Evolutionary conservation across 2,113 vertebrate species (phyloP).

Genomic region (Potamarius usumacintae): DNA sequence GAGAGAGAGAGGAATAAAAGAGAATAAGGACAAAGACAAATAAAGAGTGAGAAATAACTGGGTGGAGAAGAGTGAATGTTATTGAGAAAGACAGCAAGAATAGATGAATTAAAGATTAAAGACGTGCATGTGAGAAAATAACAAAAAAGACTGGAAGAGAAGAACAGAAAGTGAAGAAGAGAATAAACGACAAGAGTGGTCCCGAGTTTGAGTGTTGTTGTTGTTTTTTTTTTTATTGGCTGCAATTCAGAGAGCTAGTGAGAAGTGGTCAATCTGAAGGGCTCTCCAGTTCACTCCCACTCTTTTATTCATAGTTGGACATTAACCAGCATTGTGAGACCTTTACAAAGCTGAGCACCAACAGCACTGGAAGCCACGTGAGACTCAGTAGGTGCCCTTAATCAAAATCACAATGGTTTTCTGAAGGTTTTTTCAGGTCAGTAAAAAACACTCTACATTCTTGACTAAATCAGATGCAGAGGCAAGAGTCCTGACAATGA

Average conservation of each 20-base stretch:
- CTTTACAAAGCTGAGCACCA: slow-evolving; percentile 54
- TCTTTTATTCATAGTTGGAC: slow-evolving; percentile 67
- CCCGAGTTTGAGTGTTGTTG: background rate
- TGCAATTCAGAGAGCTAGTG: slow-evolving; percentile 25
- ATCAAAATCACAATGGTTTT: slow-evolving; percentile 43
- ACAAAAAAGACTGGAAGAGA: background rate
- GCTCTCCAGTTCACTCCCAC: slow-evolving; percentile 54
- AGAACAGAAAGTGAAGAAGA: background rate
- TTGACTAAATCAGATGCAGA: slow-evolving; percentile 18
- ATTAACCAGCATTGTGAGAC: slow-evolving; percentile 70
- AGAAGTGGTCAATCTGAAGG: slow-evolving; percentile 55
- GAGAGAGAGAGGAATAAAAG: background rate
- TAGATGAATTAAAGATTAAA: background rate
- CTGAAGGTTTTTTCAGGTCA: slow-evolving; percentile 28
- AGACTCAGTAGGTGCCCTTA: slow-evolving; percentile 43
- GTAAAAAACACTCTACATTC: slow-evolving; percentile 37
- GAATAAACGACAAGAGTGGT: background rate
- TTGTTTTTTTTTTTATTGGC: slow-evolving; percentile 16
- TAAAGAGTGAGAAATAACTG: background rate
- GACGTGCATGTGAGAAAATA: background rate
- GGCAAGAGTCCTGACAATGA: slow-evolving; percentile 23
- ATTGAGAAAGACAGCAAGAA: background rate
- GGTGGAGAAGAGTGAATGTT: background rate
- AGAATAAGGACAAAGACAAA: background rate
- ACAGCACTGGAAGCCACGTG: slow-evolving; percentile 31